These are phyloP conservation scores for Holocentrus rufus DNA, from an alignment of 2,797 vertebrate genomes.

Conservation along the genomic window DNA sequence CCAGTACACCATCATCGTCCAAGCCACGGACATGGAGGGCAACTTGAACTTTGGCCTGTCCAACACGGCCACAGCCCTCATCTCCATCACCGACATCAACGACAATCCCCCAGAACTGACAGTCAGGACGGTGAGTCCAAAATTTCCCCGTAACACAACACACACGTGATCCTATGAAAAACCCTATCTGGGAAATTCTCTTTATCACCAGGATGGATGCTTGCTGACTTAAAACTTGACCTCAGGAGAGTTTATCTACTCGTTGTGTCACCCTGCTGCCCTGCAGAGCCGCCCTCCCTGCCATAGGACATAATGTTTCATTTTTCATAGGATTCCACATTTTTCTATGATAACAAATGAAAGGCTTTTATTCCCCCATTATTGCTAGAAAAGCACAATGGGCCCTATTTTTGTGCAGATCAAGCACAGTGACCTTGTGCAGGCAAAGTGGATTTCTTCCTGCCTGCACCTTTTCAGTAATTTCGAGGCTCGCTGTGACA, in stretches of 20 bases:
- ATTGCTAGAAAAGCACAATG: constrained; percentile 13
- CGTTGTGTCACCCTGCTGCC: neutral
- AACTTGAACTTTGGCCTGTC: constrained; percentile 96
- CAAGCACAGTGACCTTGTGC: too few species aligned
- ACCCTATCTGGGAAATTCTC: neutral
- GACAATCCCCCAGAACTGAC: constrained; percentile 97
- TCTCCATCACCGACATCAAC: constrained; percentile 94
- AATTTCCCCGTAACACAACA: neutral
- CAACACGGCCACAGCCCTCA: constrained; percentile 95
- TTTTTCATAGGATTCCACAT: neutral
- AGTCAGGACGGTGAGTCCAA: constrained; percentile 87
- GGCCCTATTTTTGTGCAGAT: too few species aligned
- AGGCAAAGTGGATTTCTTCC: too few species aligned
- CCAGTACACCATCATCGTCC: constrained; percentile 94
- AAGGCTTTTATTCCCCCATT: constrained; percentile 2
- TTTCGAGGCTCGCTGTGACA: too few species aligned
- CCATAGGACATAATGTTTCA: neutral
- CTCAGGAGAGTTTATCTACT: too few species aligned
- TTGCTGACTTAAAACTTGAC: too few species aligned
- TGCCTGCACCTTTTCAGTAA: too few species aligned
- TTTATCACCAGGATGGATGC: neutral
- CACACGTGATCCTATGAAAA: too few species aligned
- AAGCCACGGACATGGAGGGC: constrained; percentile 99
- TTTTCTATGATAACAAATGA: neutral
- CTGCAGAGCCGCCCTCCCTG: neutral